These are phyloP conservation scores for Piaya cayana DNA, from an alignment of 2,113 vertebrate genomes.

Conservation along the genomic window DNA sequence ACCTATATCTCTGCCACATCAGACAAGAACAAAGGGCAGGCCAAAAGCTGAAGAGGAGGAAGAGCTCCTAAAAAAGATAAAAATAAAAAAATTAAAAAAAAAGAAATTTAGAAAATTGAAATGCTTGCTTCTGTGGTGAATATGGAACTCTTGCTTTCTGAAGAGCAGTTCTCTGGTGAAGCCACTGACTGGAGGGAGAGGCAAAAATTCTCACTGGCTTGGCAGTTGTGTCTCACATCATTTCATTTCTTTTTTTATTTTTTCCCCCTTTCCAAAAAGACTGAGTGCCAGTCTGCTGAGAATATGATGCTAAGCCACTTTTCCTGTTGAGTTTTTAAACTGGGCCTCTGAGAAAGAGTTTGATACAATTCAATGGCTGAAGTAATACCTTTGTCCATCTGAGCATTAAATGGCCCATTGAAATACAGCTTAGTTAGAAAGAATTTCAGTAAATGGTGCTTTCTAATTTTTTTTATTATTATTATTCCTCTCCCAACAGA, in stretches of 20 bases:
- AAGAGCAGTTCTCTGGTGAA: slow-evolving; percentile 44
- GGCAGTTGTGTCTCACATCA: slow-evolving; percentile 60
- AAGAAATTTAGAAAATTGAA: not conserved
- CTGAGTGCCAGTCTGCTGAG: slow-evolving; percentile 68
- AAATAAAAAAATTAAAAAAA: not conserved
- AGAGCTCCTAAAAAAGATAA: not conserved
- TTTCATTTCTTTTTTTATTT: slow-evolving; percentile 56
- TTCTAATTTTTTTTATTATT: slow-evolving; percentile 70
- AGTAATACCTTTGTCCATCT: slow-evolving; percentile 88
- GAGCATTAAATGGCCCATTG: slow-evolving; percentile 85
- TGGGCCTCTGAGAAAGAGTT: slow-evolving; percentile 77
- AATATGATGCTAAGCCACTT: slow-evolving; percentile 75
- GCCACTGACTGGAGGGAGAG: slow-evolving; percentile 37
- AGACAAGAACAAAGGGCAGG: slow-evolving; percentile 35
- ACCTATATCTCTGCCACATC: slow-evolving; percentile 28
- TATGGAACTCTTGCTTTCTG: not conserved
- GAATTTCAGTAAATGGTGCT: slow-evolving; percentile 76
- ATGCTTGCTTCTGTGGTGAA: not conserved
- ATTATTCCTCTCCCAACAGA: slow-evolving; percentile 75
- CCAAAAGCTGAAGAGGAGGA: not conserved
- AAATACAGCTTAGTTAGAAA: slow-evolving; percentile 84
- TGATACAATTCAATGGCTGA: slow-evolving; percentile 81
- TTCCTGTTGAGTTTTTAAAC: slow-evolving; percentile 78
- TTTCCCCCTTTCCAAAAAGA: slow-evolving; percentile 50
- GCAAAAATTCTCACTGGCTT: slow-evolving; percentile 21